Percentiles rank a stretch among this genome's conserved stretches.
Evolutionary conservation across 2,888 invertebrate genomes (phyloP).

Genomic region (Drosophila paracracens): DNA sequence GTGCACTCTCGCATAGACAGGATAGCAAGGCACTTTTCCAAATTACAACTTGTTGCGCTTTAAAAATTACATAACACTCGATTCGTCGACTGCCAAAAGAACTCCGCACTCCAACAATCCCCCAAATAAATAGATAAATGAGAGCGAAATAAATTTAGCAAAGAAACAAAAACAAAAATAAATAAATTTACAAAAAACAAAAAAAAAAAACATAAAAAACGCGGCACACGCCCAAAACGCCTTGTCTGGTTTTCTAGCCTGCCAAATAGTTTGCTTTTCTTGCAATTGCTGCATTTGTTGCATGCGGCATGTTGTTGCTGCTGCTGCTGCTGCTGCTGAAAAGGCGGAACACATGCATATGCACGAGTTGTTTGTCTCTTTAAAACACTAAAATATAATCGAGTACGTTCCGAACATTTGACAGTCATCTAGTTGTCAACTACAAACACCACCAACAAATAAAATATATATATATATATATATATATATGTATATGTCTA

Average conservation of each 20-base stretch:
- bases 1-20: slow-evolving; percentile 55
- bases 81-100: slow-evolving; percentile 43
- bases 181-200: slow-evolving; percentile 21
- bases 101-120: slow-evolving; percentile 47
- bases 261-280: slow-evolving; percentile 25
- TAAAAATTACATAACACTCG: slow-evolving; percentile 60
- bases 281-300: slow-evolving; percentile 27
- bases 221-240: slow-evolving; percentile 70
- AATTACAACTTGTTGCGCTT: slow-evolving; percentile 49
- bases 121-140: slow-evolving; percentile 41
- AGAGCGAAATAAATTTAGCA: slow-evolving; percentile 49
- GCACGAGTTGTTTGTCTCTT: slow-evolving; percentile 19
- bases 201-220: slow-evolving; percentile 28
- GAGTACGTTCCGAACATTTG: slow-evolving; percentile 36
- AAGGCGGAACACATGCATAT: slow-evolving; percentile 63
- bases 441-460: slow-evolving; percentile 17
- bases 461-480: neutral
- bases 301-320: slow-evolving; percentile 16
- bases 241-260: slow-evolving; percentile 29
- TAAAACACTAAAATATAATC: slow-evolving; percentile 36
- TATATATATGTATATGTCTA: neutral
- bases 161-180: slow-evolving; percentile 27
- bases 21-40: slow-evolving; percentile 41
- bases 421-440: slow-evolving; percentile 22
- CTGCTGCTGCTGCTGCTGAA: slow-evolving; percentile 22